These are phyloP conservation scores for Dendrocopos noguchii DNA, from an alignment of 2,113 vertebrate genomes.

Conservation along the genomic window DNA sequence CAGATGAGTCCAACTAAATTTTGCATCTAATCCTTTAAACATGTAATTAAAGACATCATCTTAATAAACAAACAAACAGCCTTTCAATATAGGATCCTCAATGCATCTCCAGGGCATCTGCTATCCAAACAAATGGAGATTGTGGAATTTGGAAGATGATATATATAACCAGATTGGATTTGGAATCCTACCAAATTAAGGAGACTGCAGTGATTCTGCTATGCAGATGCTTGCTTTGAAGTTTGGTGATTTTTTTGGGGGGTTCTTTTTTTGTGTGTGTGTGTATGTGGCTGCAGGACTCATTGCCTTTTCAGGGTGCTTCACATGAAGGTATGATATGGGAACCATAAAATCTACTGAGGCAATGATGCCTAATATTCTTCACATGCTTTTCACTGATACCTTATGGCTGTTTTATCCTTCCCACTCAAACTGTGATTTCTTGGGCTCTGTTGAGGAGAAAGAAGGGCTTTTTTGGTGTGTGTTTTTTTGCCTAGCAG, in stretches of 20 bases:
- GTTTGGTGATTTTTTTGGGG: neutral
- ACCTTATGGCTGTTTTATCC: constrained; percentile 62
- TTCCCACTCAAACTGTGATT: constrained; percentile 51
- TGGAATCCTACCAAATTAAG: constrained; percentile 69
- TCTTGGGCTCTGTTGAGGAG: constrained; percentile 39
- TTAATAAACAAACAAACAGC: constrained; percentile 42
- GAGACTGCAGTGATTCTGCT: constrained; percentile 61
- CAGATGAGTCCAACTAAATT: constrained; percentile 7
- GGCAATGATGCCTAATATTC: constrained; percentile 56
- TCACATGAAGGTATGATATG: constrained; percentile 59
- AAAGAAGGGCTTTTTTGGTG: neutral
- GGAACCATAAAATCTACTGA: constrained; percentile 60
- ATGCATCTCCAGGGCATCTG: constrained; percentile 39
- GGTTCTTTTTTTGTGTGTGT: neutral
- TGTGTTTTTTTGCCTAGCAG: constrained; percentile 39
- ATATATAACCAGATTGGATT: constrained; percentile 55
- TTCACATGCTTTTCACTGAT: constrained; percentile 66
- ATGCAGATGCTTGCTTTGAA: constrained; percentile 75
- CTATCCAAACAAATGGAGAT: constrained; percentile 57
- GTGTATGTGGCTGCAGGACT: constrained; percentile 25
- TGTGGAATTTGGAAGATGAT: constrained; percentile 50
- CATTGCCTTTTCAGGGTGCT: constrained; percentile 46
- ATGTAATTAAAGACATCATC: constrained; percentile 45
- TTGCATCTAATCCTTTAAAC: constrained; percentile 24
- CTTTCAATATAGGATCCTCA: constrained; percentile 2